Evolutionary conservation across 1,140 invertebrate species (phyloP), one percentile per base, ranked within the genome.

Genomic region (Temnothorax nylanderi): DNA sequence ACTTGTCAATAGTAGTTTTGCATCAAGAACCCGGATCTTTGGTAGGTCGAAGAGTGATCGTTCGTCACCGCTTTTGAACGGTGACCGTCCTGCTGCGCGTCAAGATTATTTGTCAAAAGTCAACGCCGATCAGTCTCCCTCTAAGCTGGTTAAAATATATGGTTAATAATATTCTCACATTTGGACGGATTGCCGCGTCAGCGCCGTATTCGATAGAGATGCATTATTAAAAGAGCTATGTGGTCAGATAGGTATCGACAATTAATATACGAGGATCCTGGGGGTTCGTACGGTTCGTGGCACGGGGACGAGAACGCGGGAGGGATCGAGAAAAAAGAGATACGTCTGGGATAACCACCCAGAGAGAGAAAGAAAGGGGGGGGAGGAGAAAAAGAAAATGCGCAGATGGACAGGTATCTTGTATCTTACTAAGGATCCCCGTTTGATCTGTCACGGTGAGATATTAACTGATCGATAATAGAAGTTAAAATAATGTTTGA

Each of bases 81-180:
- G 67, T 67, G 72, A 88, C 87, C 93, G 92, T 92, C 92, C 90
- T 91, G 91, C 77, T 51, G 54, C 80, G 91, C 81, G 86, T 89
- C 69, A 89, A 18, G 90, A 90, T 92, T 93, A 94, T 94, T 94
- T 94, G 93, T 94, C 93, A 93, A 93, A 89, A 90, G 88, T 72
- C 85, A 90, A 72, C 65, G 62, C 77, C 77, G 87, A 82, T 86
- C 90, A 90, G 75, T 82, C 87, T 89, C 86, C 67, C 87, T 91
- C 84, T 77, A 74, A 87, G 51, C 85, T 82, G 89, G 34, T 49
- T 72, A 80, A 85, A 76, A 85, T 65, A 77, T 85, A 51, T 81
- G 49, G 89, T 93, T 92, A 94, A 94, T 94, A 93, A 94, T 93
- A 92, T 93, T 93, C 91, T 92, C 91, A 93, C 92, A 92, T 93